phyloP scores from a whole-genome alignment of 2,888 invertebrate species.

The Allygus modestus region DNA sequence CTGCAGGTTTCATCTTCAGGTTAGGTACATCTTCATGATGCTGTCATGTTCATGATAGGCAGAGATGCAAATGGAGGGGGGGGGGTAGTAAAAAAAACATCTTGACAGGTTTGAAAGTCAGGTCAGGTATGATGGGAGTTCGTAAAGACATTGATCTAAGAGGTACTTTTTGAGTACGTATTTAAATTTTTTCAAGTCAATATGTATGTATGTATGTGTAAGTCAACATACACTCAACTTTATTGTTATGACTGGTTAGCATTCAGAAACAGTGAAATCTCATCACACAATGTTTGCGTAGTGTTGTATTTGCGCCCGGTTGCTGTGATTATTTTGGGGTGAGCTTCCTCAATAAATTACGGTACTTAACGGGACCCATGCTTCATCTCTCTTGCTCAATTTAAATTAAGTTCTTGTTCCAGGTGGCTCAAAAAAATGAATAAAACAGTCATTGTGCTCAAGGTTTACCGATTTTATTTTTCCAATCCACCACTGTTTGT shows the following conservation, averaged over 20 bases:
- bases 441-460: constrained; percentile 8
- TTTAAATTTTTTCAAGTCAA: no score
- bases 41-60: no score
- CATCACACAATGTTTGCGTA: constrained; percentile 7
- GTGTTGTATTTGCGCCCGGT: not conserved
- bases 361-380: constrained; percentile 12
- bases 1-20: no score
- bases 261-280: not conserved
- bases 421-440: constrained; percentile 33
- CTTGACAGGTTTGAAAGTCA: no score
- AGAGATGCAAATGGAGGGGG: no score
- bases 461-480: constrained; percentile 1
- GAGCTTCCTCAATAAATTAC: constrained; percentile 37
- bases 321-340: not conserved
- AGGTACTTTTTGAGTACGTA: no score
- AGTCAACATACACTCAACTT: no score
- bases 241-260: not conserved
- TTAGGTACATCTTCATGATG: no score
- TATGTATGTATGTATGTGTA: no score
- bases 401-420: constrained; percentile 27
- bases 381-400: constrained; percentile 28
- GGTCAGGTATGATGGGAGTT: no score
- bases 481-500: not conserved
- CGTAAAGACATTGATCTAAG: no score
- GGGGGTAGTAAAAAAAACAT: no score